phyloP scores from a whole-genome alignment of 2,888 invertebrate species.

The Microctonus brassicae region DNA sequence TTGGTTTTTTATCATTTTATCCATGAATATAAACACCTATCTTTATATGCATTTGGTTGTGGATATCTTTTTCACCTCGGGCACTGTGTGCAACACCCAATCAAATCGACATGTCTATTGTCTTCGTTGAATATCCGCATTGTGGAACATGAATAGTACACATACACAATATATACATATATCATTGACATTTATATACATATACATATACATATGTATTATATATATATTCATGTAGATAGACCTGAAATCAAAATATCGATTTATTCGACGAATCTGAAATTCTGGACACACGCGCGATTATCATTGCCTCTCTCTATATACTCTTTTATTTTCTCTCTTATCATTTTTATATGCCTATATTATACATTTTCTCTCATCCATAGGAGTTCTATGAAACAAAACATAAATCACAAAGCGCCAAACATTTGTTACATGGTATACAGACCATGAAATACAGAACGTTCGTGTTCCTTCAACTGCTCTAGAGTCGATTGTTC shows the following conservation, averaged over 20 bases:
- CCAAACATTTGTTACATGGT: conserved; percentile 63
- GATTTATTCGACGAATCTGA: conserved; percentile 3
- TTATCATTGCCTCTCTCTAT: conserved; percentile 7
- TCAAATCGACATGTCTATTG: conserved; percentile 24
- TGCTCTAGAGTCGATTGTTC: neutral
- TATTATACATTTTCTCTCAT: conserved; percentile 9
- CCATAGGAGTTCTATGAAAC: conserved; percentile 40
- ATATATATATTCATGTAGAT: too few species aligned
- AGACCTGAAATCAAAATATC: neutral
- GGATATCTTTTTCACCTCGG: too few species aligned
- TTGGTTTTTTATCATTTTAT: neutral
- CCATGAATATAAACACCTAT: neutral
- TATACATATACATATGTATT: neutral
- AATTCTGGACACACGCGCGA: conserved; percentile 26
- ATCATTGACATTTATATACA: neutral
- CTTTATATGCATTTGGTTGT: too few species aligned
- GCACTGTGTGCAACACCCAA: conserved; percentile 7
- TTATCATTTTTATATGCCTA: conserved; percentile 3
- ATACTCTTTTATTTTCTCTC: conserved; percentile 3
- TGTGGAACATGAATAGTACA: neutral
- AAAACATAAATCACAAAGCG: conserved; percentile 64
- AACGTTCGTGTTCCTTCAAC: conserved; percentile 37
- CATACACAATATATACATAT: neutral
- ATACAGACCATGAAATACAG: conserved; percentile 63
- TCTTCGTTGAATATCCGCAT: conserved; percentile 11